phyloP scores from a whole-genome alignment of 2,888 invertebrate species.

The Chouioia cunea region DNA sequence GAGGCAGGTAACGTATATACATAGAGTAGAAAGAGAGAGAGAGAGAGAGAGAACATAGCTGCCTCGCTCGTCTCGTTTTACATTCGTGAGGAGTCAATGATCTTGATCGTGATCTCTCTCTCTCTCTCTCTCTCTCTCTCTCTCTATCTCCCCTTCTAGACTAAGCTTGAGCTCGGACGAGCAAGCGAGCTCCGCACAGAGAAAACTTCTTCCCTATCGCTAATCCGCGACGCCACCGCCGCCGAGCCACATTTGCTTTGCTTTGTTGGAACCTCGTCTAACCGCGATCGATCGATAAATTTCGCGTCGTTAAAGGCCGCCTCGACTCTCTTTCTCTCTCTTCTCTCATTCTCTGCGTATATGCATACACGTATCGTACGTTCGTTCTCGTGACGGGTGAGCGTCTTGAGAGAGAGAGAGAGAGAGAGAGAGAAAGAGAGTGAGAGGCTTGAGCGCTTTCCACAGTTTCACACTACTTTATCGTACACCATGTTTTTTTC shows the following conservation, averaged over 20 bases:
- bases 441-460: too few relatives aligned
- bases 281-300: conserved; percentile 45
- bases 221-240: conserved; percentile 26
- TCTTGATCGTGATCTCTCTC: conserved; percentile 60
- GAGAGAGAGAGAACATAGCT: neutral
- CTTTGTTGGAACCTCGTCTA: conserved; percentile 24
- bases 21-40: too few relatives aligned
- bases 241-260: conserved; percentile 40
- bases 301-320: conserved; percentile 15
- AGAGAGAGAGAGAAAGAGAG: too few relatives aligned
- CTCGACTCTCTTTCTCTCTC: conserved; percentile 11
- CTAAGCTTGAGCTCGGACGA: conserved; percentile 4
- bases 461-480: too few relatives aligned
- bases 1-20: too few relatives aligned
- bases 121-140: conserved; percentile 29
- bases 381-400: too few relatives aligned
- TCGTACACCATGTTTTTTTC: too few relatives aligned
- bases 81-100: conserved; percentile 61
- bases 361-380: too few relatives aligned
- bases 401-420: too few relatives aligned
- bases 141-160: neutral
- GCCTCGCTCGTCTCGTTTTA: conserved; percentile 52
- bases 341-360: neutral
- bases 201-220: conserved; percentile 7
- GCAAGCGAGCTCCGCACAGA: neutral